Base-by-base conservation (phyloP, 2,888 invertebrate genomes). In the Chymomyza fuscimana region DNA sequence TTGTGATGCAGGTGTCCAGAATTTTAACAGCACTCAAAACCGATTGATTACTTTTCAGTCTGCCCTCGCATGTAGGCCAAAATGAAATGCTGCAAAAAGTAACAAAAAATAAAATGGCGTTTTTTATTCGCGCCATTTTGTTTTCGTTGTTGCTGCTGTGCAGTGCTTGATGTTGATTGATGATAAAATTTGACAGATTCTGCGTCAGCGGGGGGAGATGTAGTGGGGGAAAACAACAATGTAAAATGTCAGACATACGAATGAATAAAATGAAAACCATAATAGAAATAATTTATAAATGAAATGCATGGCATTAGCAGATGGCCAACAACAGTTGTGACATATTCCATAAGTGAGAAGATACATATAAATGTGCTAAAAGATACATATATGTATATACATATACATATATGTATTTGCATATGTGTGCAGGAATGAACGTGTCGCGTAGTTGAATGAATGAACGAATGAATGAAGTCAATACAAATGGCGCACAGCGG, bases 141-240 rank as follows among this genome's bases (percentile, higher is more conserved):
- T 22, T 58, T 25, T 22, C 5, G 10, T 32, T 58, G 58, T 58
- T 58, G 58, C 4, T 58, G 58, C 29, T 58, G 56, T 36, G 32
- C 19, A 5, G 61, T 19, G 51, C 29, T 22, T 63, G 52, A 63
- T 63, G 63, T 25, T 63, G 63, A 63, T 63, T 63, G 63, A 63
- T 63, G 52, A 63, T 63, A 16, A 63, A 63, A 63, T 63, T 63
- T 63, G 63, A 63, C 63, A 63, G 52, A 46, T 12, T 1, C 40
- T 12, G 40, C 40, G 12, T 6, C 40, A 46, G 52, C n/a, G 16
- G 12, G 16, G 40, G 6, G 5, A 32, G 32, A 5, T 1, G 32
- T 4, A 4, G 32, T 0, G 32, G 25, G 25, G 25, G 25, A 40
- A 60, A 60, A 29, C 32, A 52, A 54, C 16, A 12, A 54, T 7